Evolutionary conservation across 2,888 invertebrate genomes (phyloP), one percentile per base, ranked within the genome.

Genomic region (Rambutsinella grinnellia): DNA sequence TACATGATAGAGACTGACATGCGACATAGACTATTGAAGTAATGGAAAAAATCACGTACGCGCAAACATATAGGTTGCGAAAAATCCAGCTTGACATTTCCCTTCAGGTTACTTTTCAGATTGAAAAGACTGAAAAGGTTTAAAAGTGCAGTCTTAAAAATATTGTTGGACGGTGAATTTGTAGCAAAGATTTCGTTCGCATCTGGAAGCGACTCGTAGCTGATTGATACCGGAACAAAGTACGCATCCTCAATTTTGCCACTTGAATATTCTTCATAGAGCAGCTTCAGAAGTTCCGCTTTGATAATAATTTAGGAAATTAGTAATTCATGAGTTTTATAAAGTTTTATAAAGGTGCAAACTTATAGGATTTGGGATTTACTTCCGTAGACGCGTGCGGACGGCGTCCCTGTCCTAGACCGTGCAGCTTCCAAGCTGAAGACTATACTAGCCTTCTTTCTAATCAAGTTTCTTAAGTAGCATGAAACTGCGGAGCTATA

Each of bases 161-260:
- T n/a, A n/a, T n/a, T n/a, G n/a, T n/a, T n/a, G n/a, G n/a, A n/a
- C n/a, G n/a, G n/a, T n/a, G 6, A 10, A 8, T 24, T 19, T 6
- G n/a, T 6, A 27, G 6, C 27, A 21, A 53, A 19, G 21, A 61
- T 49, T 21, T 61, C 66, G n/a, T 61, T 13, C n/a, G 46, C 63
- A 21, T 81, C 81, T 10, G 79, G 78, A 23, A 81, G 63, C 5
- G 51, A 44, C 27, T 81, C 81, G 28, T 81, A 81, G 10, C 70
- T 69, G 0, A 78, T 56, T 6, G 70, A 71, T 0, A 81, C 67
- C 13, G 81, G 81, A 17, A 81, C 76, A 24, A 81, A 65, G 53
- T 75, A 79, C 0, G 61, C 76, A 60, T 81, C 81, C 54, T 81
- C 79, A 44, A 81, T 44, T 49, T 75, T 65, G 0, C 65, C 44